These are phyloP conservation scores for Drosophila eugracilis DNA, from an alignment of 1,140 invertebrate species.

Conservation along the genomic window DNA sequence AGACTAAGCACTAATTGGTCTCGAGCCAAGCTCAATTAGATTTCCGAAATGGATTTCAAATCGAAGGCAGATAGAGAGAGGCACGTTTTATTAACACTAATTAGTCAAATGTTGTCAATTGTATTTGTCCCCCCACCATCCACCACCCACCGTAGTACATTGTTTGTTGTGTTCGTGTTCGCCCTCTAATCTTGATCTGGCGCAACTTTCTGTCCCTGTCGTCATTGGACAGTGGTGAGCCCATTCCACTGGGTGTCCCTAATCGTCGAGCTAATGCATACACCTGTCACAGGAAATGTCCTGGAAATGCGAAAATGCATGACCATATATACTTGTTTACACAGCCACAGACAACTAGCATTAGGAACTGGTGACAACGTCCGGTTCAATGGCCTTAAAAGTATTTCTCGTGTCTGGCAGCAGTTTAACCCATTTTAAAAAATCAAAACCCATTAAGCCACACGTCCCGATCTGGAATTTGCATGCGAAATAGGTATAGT, in stretches of 20 bases:
- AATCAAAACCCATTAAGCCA: slow-evolving; percentile 4
- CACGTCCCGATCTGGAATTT: slow-evolving; percentile 6
- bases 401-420: slow-evolving; percentile 53
- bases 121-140: background rate
- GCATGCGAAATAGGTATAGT: slow-evolving; percentile 13
- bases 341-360: background rate
- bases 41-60: slow-evolving; percentile 15
- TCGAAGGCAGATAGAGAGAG: background rate
- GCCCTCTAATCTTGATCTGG: slow-evolving; percentile 57
- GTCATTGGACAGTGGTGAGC: slow-evolving; percentile 35
- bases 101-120: slow-evolving; percentile 57
- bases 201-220: slow-evolving; percentile 9
- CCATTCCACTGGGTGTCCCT: slow-evolving; percentile 17
- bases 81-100: slow-evolving; percentile 61
- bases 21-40: slow-evolving; percentile 1
- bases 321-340: background rate
- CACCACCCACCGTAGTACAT: background rate
- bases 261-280: slow-evolving; percentile 52
- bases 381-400: slow-evolving; percentile 58
- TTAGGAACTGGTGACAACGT: slow-evolving; percentile 15
- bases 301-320: slow-evolving; percentile 35
- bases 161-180: slow-evolving; percentile 8
- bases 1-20: slow-evolving; percentile 16
- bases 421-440: slow-evolving; percentile 52
- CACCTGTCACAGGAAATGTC: slow-evolving; percentile 42